A percentile compares a stretch with the other conserved stretches of the same genome.
Conservation (phyloP, 2,888 invertebrate species). For the Limnephilus auricula region DNA sequence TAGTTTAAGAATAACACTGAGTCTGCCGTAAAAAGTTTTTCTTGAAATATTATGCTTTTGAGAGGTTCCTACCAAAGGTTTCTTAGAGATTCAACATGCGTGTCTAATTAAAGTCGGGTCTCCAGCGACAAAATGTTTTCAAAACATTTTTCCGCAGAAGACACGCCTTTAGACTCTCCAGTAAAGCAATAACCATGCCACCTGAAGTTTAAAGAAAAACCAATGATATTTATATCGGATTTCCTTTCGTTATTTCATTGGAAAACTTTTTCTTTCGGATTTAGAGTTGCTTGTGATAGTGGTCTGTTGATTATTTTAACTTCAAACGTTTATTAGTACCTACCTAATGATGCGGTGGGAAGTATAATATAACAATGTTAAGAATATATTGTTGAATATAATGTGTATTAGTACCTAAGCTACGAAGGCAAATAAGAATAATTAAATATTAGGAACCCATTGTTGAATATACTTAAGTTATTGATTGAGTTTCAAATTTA, state of each 20-base stretch:
- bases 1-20: neutral
- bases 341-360: neutral
- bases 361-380: neutral
- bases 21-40: neutral
- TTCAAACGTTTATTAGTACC: neutral
- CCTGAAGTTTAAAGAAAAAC: neutral
- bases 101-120: no score
- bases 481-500: neutral
- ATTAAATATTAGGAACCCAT: neutral
- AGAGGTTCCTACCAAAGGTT: neutral
- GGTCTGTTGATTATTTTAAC: neutral
- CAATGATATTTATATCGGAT: neutral
- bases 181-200: neutral
- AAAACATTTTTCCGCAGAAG: no score
- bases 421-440: neutral
- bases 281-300: neutral
- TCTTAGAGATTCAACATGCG: neutral
- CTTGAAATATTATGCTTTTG: neutral
- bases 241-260: neutral
- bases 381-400: neutral
- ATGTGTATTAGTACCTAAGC: neutral
- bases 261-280: neutral
- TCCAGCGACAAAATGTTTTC: no score
- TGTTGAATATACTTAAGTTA: neutral
- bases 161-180: neutral